A percentile compares a stretch with the other conserved stretches of the same genome.
Evolutionary conservation across 2,888 invertebrate species (phyloP).

Genomic region (Ceramica pisi): DNA sequence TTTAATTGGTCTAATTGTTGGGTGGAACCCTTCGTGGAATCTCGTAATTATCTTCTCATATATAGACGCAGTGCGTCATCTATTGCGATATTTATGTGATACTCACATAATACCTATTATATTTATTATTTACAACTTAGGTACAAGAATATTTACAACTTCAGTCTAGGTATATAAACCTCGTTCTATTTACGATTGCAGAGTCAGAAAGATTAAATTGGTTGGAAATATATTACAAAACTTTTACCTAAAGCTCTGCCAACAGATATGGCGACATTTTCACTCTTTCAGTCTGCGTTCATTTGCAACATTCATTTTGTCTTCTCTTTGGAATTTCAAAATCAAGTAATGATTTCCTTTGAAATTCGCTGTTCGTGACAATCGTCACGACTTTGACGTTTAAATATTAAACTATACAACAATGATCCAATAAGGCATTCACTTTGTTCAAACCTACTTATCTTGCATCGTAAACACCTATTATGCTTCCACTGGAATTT

Average conservation of each 20-base stretch:
- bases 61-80: slow-evolving; percentile 66
- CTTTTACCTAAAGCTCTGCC: neutral
- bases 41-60: slow-evolving; percentile 66
- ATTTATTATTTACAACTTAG: neutral
- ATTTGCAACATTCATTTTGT: slow-evolving; percentile 37
- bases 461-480: slow-evolving; percentile 40
- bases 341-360: slow-evolving; percentile 62
- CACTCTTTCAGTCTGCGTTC: neutral
- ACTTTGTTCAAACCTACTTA: slow-evolving; percentile 49
- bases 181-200: neutral
- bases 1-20: slow-evolving; percentile 85
- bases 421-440: slow-evolving; percentile 63
- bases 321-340: slow-evolving; percentile 48
- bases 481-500: slow-evolving; percentile 24
- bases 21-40: slow-evolving; percentile 82
- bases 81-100: slow-evolving; percentile 58
- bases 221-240: neutral
- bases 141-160: neutral
- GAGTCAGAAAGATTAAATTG: neutral
- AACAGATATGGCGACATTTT: slow-evolving; percentile 21
- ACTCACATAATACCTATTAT: slow-evolving; percentile 12
- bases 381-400: slow-evolving; percentile 75
- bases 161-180: neutral
- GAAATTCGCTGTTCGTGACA: slow-evolving; percentile 68
- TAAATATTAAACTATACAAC: slow-evolving; percentile 65